A percentile compares a stretch with the other conserved stretches of the same genome.
Evolutionary conservation across 2,113 vertebrate genomes (phyloP).

Genomic region (Cathartes aura): DNA sequence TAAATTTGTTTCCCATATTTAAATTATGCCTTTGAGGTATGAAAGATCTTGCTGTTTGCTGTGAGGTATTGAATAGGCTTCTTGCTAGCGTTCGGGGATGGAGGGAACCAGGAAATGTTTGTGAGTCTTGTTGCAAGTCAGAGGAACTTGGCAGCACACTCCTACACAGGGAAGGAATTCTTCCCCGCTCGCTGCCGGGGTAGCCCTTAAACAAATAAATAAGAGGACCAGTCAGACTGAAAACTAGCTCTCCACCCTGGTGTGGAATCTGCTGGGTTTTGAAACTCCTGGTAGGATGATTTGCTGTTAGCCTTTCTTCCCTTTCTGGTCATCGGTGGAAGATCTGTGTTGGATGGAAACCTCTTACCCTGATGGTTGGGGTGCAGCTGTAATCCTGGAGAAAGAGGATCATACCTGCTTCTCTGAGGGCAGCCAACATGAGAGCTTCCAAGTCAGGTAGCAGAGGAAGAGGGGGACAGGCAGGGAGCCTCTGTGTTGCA

Average conservation of each 20-base stretch:
- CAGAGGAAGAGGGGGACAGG: not conserved
- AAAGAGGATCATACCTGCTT: not conserved
- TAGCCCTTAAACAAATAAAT: constrained; percentile 44
- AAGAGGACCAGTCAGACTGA: not conserved
- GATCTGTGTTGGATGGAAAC: not conserved
- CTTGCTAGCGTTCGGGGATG: not conserved
- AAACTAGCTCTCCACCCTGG: constrained; percentile 15
- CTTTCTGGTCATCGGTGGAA: not conserved
- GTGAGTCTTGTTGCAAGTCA: not conserved
- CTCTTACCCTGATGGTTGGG: not conserved
- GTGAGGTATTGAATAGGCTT: not conserved
- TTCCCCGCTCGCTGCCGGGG: not conserved
- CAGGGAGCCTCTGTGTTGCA: not conserved
- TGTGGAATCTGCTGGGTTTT: constrained; percentile 15
- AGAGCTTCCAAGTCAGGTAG: not conserved
- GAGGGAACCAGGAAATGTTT: not conserved
- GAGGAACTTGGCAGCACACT: not conserved
- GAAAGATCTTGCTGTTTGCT: constrained; percentile 14
- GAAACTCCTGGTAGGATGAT: not conserved
- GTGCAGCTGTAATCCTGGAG: not conserved
- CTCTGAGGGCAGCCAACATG: not conserved
- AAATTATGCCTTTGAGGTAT: not conserved
- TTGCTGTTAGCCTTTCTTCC: not conserved
- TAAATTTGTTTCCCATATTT: constrained; percentile 16
- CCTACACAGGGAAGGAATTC: not conserved